A percentile compares a stretch with the other conserved stretches of the same genome.
These are phyloP conservation scores for Dreissena rostriformis DNA, from an alignment of 1,140 invertebrate species.

Conservation along the genomic window DNA sequence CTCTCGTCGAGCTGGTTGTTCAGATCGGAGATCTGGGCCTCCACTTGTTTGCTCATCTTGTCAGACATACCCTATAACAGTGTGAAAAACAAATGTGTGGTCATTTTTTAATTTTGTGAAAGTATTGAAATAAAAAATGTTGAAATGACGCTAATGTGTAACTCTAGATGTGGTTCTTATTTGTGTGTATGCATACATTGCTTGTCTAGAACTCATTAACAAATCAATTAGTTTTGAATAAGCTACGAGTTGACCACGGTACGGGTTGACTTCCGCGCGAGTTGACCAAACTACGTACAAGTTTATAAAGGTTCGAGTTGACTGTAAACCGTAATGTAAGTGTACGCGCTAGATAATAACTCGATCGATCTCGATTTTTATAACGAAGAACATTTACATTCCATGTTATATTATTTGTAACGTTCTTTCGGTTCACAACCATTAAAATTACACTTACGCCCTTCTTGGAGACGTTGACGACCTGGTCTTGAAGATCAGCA, in stretches of 20 bases:
- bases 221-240: too few species aligned
- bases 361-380: neutral
- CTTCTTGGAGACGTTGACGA: constrained; percentile 93
- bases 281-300: neutral
- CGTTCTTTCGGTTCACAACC: neutral
- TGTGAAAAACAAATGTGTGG: neutral
- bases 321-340: neutral
- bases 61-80: constrained; percentile 91
- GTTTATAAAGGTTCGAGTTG: neutral
- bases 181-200: neutral
- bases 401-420: neutral
- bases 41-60: constrained; percentile 97
- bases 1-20: constrained; percentile 93
- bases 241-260: too few species aligned
- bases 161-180: neutral
- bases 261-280: neutral
- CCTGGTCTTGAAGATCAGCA: constrained; percentile 91
- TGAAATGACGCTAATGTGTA: neutral
- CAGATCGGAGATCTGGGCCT: constrained; percentile 96
- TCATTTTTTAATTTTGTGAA: neutral
- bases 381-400: neutral
- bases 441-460: constrained; percentile 87
- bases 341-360: neutral
- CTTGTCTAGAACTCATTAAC: neutral
- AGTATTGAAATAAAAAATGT: neutral